Conservation (phyloP, 2,797 vertebrate species). For the Novumbra hubbsi region DNA sequence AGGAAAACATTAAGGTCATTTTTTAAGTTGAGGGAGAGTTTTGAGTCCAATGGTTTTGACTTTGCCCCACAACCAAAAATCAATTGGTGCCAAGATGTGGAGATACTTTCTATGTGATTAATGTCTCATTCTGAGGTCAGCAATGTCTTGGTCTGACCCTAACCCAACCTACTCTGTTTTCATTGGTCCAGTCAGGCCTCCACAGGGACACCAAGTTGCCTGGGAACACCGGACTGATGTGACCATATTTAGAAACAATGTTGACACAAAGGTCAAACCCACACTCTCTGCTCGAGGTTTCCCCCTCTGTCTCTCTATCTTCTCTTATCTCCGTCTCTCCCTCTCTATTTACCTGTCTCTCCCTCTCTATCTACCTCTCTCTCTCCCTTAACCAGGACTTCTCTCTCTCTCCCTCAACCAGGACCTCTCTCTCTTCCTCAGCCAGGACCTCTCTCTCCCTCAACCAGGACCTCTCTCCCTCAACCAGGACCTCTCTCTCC, state of each 20-base stretch:
- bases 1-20: too few species aligned
- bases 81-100: neutral
- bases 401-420: neutral
- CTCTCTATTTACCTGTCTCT: neutral
- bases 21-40: too few species aligned
- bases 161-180: neutral
- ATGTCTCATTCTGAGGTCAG: slow-evolving; percentile 18
- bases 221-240: too few species aligned
- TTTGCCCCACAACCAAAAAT: neutral
- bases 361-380: neutral
- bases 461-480: too few species aligned
- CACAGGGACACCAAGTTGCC: too few species aligned
- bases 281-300: neutral
- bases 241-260: too few species aligned
- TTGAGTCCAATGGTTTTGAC: too few species aligned
- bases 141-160: slow-evolving; percentile 22
- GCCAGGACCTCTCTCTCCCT: too few species aligned
- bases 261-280: neutral
- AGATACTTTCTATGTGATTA: slow-evolving; percentile 2
- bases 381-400: too few species aligned
- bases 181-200: neutral
- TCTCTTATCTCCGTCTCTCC: neutral
- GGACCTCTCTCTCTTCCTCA: too few species aligned
- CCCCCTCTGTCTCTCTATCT: neutral
- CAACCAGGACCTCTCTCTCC: too few species aligned